Percentiles rank a stretch among this genome's conserved stretches.
Evolutionary conservation across 2,888 invertebrate species (phyloP).

Genomic region (Xestia sexstrigata): DNA sequence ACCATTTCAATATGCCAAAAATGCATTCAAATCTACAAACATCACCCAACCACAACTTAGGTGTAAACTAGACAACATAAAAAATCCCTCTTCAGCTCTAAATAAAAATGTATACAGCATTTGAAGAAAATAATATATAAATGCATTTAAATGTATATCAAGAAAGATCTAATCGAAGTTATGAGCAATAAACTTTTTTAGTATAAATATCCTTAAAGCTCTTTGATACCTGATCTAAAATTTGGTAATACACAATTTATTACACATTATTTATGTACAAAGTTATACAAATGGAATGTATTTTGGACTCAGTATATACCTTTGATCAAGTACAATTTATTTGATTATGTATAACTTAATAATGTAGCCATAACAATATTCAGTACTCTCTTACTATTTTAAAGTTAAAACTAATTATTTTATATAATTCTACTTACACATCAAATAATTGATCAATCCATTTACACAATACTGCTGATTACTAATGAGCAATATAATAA

Average conservation of each 20-base stretch:
- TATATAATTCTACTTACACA: slow-evolving; percentile 77
- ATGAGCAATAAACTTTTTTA: slow-evolving; percentile 87
- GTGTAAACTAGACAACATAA: slow-evolving; percentile 38
- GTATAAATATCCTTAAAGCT: slow-evolving; percentile 86
- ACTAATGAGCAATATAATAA: slow-evolving; percentile 79
- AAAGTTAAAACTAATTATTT: slow-evolving; percentile 69
- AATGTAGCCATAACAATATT: slow-evolving; percentile 83
- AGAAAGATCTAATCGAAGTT: slow-evolving; percentile 74
- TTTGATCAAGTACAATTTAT: slow-evolving; percentile 79
- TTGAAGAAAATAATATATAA: slow-evolving; percentile 74
- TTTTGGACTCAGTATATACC: slow-evolving; percentile 86
- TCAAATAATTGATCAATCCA: slow-evolving; percentile 81
- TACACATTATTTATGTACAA: slow-evolving; percentile 82
- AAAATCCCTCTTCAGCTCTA: slow-evolving; percentile 48
- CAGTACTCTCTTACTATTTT: slow-evolving; percentile 86
- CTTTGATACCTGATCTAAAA: slow-evolving; percentile 81
- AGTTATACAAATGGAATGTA: slow-evolving; percentile 88
- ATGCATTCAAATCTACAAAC: slow-evolving; percentile 44
- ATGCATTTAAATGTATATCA: slow-evolving; percentile 76
- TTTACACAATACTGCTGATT: slow-evolving; percentile 84
- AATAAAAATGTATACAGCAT: slow-evolving; percentile 43
- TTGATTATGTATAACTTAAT: slow-evolving; percentile 78
- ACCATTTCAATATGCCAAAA: slow-evolving; percentile 44
- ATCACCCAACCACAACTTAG: slow-evolving; percentile 41
- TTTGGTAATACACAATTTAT: slow-evolving; percentile 73